Evolutionary conservation across 2,888 invertebrate genomes (phyloP), one percentile per base, ranked within the genome.

Genomic region (Plagiodera versicolora): DNA sequence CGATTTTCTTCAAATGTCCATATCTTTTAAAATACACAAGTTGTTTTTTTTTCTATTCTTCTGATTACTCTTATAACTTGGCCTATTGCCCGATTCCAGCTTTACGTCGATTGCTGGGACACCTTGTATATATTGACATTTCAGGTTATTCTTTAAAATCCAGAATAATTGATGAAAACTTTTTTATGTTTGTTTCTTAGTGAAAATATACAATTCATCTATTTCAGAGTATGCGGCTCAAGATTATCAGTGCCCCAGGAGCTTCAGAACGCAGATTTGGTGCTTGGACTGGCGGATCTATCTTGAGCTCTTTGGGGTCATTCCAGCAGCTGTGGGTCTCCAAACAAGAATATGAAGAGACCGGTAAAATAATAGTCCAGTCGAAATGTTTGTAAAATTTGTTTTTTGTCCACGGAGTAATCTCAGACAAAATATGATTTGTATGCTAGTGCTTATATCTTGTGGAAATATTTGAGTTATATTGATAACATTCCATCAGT

Each of bases 311-410:
- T 0, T 75, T 90, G 69, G 89, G 89, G 44, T 86, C 89, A 1
- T 90, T 90, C 77, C 90, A 90, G 71, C 89, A 90, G 74, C 86
- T 89, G 83, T 90, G 90, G 90, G 84, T 91, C 56, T 88, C 89
- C 11, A 87, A 87, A 71, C 88, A 89, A 72, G 90, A 91, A 71
- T 90, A 89, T 77, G 89, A 90, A 64, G 90, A 90, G 75, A 84
- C 84, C 14, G 90, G 90, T 8, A 88, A 87, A 74, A 76, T 81
- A 30, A 77, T 82, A 56, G 76, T 81, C 32, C 81, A 81, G 65
- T 70, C 76, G 47, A 77, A 77, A 72, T 77, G 77, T 67, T 67
- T 74, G 58, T 77, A 75, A 73, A 60, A 53, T 30, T 17, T 56
- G 53, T 52, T 63, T 56, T 66, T 60, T 28, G 30, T 30, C 19